phyloP scores from a whole-genome alignment of 2,113 vertebrate genomes.

The Lipotes vexillifer region DNA sequence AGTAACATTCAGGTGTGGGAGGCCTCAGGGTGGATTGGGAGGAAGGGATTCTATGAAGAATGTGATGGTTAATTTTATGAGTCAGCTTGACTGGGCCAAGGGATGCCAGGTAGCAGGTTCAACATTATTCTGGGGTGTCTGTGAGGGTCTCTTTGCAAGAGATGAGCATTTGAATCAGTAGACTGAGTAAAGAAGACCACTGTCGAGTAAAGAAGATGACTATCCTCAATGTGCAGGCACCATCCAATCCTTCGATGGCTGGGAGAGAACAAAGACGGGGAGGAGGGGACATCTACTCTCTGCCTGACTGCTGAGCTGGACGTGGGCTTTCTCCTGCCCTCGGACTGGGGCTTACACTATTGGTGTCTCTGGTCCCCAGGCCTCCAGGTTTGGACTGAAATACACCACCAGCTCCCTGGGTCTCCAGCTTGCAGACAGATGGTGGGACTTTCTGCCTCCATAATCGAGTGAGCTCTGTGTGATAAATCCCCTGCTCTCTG shows the following conservation, averaged over 20 bases:
- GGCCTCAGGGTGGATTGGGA: not conserved
- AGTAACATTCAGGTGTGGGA: not conserved
- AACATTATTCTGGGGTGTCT: not conserved
- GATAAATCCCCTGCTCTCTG: not conserved
- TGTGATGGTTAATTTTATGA: not conserved
- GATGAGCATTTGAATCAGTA: not conserved
- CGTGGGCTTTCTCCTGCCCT: not conserved
- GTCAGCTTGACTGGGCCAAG: not conserved
- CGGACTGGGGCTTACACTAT: not conserved
- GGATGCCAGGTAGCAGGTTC: not conserved
- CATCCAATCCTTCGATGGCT: not conserved
- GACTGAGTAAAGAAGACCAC: not conserved
- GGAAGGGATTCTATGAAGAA: not conserved
- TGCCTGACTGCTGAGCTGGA: not conserved
- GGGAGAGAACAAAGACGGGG: not conserved
- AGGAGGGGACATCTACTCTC: not conserved
- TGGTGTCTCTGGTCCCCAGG: not conserved
- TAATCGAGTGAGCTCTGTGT: accelerated
- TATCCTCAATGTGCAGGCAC: not conserved
- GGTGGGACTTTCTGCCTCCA: not conserved
- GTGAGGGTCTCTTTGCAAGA: not conserved
- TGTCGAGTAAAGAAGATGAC: no score
- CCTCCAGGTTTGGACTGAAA: not conserved
- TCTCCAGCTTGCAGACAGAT: not conserved
- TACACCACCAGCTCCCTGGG: not conserved